Evolutionary conservation across 1,140 invertebrate species (phyloP).

Genomic region (Camponotus floridanus): DNA sequence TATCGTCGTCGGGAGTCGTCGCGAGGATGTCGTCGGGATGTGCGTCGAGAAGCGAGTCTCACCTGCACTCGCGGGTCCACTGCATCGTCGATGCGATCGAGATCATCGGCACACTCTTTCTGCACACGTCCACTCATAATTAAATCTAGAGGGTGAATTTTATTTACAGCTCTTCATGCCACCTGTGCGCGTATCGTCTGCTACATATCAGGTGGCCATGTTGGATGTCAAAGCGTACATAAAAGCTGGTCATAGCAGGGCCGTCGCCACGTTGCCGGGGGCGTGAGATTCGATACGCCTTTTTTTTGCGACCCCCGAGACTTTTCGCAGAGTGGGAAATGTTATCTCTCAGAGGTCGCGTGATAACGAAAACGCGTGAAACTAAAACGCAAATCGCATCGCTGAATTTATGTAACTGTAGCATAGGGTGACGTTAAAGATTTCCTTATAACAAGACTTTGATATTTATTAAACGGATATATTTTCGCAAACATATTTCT

Average conservation of each 20-base stretch:
- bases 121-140: conserved; percentile 83
- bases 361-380: background rate
- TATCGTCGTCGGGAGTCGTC: conserved; percentile 37
- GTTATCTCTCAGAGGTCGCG: conserved; percentile 24
- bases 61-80: conserved; percentile 87
- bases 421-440: background rate
- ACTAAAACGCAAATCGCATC: background rate
- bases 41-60: conserved; percentile 38
- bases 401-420: background rate
- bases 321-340: background rate
- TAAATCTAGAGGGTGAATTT: conserved; percentile 77
- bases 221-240: conserved; percentile 76
- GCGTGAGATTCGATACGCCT: background rate
- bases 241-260: conserved; percentile 49
- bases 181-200: conserved; percentile 84
- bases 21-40: conserved; percentile 14
- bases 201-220: conserved; percentile 83
- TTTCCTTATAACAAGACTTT: background rate
- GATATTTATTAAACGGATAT: too few species aligned
- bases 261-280: conserved; percentile 51
- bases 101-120: conserved; percentile 78
- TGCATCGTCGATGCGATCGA: conserved; percentile 83
- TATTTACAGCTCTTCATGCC: conserved; percentile 82
- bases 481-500: too few species aligned
- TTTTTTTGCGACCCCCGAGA: conserved; percentile 8